These are phyloP conservation scores for Rhagium mordax DNA, from an alignment of 2,888 invertebrate species.

Conservation along the genomic window DNA sequence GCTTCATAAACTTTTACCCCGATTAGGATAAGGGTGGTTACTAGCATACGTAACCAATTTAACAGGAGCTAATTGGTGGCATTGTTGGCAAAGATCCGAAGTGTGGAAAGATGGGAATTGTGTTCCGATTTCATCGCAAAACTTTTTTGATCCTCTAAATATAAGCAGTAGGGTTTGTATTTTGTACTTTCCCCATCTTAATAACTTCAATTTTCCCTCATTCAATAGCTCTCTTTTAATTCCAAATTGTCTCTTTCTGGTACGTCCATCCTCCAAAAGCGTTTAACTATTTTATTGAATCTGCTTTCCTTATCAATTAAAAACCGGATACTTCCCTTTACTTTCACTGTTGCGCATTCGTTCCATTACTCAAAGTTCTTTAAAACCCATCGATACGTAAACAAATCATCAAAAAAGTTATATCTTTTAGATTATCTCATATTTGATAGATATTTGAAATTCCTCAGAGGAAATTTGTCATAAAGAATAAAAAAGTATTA, in stretches of 20 bases:
- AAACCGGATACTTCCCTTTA: background rate
- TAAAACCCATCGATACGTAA: background rate
- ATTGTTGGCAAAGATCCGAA: background rate
- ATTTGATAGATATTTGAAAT: slow-evolving; percentile 26
- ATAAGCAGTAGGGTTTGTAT: no score
- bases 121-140: no score
- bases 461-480: slow-evolving; percentile 27
- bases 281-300: no score
- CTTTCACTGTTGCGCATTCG: no score
- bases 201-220: no score
- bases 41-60: background rate
- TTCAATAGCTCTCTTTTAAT: no score
- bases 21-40: background rate
- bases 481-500: slow-evolving; percentile 29
- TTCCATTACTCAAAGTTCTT: background rate
- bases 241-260: no score
- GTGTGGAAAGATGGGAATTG: background rate
- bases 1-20: background rate
- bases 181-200: no score
- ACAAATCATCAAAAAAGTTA: slow-evolving; percentile 10
- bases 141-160: no score
- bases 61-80: background rate
- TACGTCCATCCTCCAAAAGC: no score
- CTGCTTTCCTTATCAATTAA: no score
- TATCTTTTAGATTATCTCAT: slow-evolving; percentile 23